phyloP scores from a whole-genome alignment of 2,113 vertebrate species.

The Xenopus laevis region DNA sequence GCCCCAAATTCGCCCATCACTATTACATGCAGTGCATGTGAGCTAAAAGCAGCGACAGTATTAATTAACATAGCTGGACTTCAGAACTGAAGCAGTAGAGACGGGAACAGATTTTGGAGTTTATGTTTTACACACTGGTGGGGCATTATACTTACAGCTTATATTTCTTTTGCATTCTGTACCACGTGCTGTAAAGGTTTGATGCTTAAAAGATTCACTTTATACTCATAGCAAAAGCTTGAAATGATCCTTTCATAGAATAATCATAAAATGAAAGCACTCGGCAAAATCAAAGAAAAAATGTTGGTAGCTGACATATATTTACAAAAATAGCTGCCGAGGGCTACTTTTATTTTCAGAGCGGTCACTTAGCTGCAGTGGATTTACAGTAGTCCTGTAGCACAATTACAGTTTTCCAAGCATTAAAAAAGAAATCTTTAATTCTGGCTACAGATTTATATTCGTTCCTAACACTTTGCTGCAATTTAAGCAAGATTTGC shows the following conservation, averaged over 20 bases:
- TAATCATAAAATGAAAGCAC: slow-evolving; percentile 55
- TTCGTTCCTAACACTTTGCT: slow-evolving; percentile 67
- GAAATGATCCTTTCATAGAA: not conserved
- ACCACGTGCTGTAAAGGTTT: no score
- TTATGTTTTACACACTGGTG: no score
- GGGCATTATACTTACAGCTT: no score
- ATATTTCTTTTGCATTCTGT: no score
- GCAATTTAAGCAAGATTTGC: slow-evolving; percentile 70
- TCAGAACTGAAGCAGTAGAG: no score
- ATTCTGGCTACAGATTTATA: slow-evolving; percentile 61
- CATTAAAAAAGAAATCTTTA: slow-evolving; percentile 63
- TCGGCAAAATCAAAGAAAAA: slow-evolving; percentile 50
- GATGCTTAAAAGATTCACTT: no score
- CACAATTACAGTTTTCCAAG: slow-evolving; percentile 47
- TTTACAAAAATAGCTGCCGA: slow-evolving; percentile 49
- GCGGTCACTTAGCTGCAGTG: slow-evolving; percentile 68
- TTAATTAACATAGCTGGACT: no score
- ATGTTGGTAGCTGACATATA: slow-evolving; percentile 55
- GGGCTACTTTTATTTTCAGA: slow-evolving; percentile 62
- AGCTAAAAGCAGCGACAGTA: no score
- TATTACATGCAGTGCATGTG: no score
- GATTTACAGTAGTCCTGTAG: slow-evolving; percentile 66
- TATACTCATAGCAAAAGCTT: no score
- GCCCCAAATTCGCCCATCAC: no score
- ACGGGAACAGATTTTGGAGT: no score